These are phyloP conservation scores for Apodemia mormo DNA, from an alignment of 2,888 invertebrate species.

Conservation along the genomic window DNA sequence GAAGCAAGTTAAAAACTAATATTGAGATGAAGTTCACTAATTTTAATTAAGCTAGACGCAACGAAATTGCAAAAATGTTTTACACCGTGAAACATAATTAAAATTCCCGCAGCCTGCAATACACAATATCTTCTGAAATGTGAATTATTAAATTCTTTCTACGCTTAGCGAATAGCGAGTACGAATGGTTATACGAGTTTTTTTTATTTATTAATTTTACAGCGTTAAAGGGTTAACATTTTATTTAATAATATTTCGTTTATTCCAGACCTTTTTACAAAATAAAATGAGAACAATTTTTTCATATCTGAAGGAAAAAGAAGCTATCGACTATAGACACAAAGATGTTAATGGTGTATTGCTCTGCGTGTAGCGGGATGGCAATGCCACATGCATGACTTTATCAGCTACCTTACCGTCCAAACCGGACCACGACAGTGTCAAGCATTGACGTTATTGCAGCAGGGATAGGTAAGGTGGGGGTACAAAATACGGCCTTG, in stretches of 20 bases:
- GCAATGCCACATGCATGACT: no score
- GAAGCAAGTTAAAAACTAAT: neutral
- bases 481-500: no score
- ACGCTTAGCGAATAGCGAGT: neutral
- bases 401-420: no score
- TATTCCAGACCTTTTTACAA: no score
- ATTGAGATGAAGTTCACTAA: constrained; percentile 17
- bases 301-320: no score
- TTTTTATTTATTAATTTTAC: neutral
- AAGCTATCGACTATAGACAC: no score
- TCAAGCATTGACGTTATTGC: no score
- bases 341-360: no score
- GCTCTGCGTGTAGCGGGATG: no score
- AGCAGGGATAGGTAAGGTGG: no score
- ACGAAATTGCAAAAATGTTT: constrained; percentile 49
- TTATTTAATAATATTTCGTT: neutral
- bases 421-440: no score
- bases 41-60: constrained; percentile 38
- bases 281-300: no score
- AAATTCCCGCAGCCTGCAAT: constrained; percentile 45
- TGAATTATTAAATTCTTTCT: constrained; percentile 20
- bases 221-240: neutral
- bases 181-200: neutral
- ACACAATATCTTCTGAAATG: constrained; percentile 19
- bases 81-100: constrained; percentile 60